Evolutionary conservation across 1,140 invertebrate genomes (phyloP), one percentile per base, ranked within the genome.

Genomic region (Drosophila micromelanica): DNA sequence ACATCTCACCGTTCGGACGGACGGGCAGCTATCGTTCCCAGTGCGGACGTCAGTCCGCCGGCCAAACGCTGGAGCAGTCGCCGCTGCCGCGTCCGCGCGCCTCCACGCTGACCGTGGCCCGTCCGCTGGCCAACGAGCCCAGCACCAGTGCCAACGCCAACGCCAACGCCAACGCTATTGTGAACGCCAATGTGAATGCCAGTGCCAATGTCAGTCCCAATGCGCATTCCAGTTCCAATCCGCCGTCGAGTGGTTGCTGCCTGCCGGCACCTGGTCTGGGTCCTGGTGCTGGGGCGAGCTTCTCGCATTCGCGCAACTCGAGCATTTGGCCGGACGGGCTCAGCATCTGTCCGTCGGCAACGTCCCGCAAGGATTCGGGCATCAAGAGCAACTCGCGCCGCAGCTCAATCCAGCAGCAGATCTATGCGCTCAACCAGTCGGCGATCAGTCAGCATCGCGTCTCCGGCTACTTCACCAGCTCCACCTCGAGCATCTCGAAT

Each of bases 381-480:
- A 97, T 97, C 63, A 94, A 95, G 68, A 97, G 96, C 87, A 97
- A 96, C 46, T 97, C 96, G 75, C 93, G 96, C 1, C 93, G 96
- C 62, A 97, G 96, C 73, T 97, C 96, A 85, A 96, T 97, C 86
- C 96, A 97, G 78, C 95, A 96, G 75, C 96, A 97, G 94, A 96
- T 96, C 91, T 91, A 84, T 68, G 80, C 82, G 0, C 59, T 92
- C 4, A 92, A 91, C 45, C 96, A 96, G 89, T 94, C 94, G 45
- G 95, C 96, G 64, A 94, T 96, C 55, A 93, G 97, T 73, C 94
- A 95, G 48, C 96, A 97, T 72, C 93, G 97, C 13, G 96, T 97
- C 0, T 97, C 97, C 23, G 97, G 96, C 5, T 97, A 97, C 92
- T 97, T 97, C 78, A 97, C 96, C n/a, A 95, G 95, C 52, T 96